Conservation (phyloP, 2,888 invertebrate species). For the Cheilosia scutellata region DNA sequence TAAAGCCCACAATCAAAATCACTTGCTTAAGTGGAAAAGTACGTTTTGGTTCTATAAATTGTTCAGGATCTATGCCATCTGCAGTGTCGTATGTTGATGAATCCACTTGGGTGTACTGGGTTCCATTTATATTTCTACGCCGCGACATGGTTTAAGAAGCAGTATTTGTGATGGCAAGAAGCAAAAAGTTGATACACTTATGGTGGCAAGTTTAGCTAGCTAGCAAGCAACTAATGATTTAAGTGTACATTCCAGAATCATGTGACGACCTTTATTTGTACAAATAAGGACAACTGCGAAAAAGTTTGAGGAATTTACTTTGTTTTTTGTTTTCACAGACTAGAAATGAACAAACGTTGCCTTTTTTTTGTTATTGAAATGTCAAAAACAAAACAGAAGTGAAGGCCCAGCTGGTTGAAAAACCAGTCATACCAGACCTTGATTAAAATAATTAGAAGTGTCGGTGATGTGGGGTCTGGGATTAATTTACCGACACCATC, state of each 20-base stretch:
- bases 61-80: constrained; percentile 79
- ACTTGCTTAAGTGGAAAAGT: constrained; percentile 95
- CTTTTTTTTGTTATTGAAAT: constrained; percentile 25
- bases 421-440: constrained; percentile 6
- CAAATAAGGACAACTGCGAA: constrained; percentile 12
- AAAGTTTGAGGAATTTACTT: constrained; percentile 16
- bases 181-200: background rate
- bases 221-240: background rate
- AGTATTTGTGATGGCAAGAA: constrained; percentile 17
- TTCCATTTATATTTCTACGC: constrained; percentile 49
- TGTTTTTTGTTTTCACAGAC: constrained; percentile 27
- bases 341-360: background rate
- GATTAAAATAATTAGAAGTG: background rate
- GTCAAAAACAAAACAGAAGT: constrained; percentile 35
- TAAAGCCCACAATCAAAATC: constrained; percentile 89
- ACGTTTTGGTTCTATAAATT: constrained; percentile 88
- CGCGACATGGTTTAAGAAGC: constrained; percentile 39
- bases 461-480: background rate
- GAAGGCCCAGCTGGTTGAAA: background rate
- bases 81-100: constrained; percentile 45
- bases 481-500: no score
- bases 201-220: constrained; percentile 4
- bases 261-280: constrained; percentile 28
- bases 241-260: constrained; percentile 31
- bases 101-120: constrained; percentile 24